Conservation (phyloP, 1,140 invertebrate genomes). For the Drosophila pseudoananassae region DNA sequence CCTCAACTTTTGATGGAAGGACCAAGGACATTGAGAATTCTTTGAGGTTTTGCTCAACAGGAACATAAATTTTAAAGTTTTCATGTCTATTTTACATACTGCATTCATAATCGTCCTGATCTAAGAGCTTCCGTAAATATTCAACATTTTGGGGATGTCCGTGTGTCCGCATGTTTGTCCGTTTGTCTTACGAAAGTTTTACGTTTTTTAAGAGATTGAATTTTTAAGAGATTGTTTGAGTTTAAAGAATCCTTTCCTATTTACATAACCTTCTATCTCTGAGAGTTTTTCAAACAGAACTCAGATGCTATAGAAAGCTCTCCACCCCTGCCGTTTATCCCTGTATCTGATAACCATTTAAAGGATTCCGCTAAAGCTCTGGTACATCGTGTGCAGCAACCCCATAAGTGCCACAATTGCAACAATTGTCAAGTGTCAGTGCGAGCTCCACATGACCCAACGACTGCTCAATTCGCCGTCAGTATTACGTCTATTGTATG, state of each 20-base stretch:
- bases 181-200: too few species aligned
- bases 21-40: not conserved
- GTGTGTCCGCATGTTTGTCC: too few species aligned
- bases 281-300: too few species aligned
- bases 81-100: not conserved
- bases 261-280: too few species aligned
- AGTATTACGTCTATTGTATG: constrained; percentile 25
- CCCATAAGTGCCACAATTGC: constrained; percentile 22
- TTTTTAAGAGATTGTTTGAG: too few species aligned
- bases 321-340: too few species aligned
- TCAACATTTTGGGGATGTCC: too few species aligned
- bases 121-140: too few species aligned
- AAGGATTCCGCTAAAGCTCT: not conserved
- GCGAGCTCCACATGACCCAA: constrained; percentile 11
- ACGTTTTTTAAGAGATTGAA: too few species aligned
- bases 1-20: not conserved
- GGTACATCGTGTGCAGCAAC: not conserved
- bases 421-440: constrained; percentile 27
- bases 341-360: not conserved
- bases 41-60: not conserved
- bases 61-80: not conserved
- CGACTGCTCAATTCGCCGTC: constrained; percentile 19
- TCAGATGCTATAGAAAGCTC: too few species aligned
- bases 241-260: too few species aligned
- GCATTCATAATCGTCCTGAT: too few species aligned